These are phyloP conservation scores for Chaenodraco wilsoni DNA, from an alignment of 2,797 vertebrate species.

Conservation along the genomic window DNA sequence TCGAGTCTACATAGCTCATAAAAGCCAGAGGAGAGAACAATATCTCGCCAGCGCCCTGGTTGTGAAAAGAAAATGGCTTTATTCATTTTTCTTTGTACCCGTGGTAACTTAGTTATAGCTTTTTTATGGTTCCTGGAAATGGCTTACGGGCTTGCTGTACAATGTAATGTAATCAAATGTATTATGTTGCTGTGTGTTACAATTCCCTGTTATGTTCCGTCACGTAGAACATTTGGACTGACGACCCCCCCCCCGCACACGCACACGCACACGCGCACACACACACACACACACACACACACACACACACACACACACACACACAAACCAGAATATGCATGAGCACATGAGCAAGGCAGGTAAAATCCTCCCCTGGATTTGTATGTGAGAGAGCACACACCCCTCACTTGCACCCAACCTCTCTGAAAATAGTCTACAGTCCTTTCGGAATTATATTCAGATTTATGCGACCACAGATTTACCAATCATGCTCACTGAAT, in stretches of 20 bases:
- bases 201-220: conserved; percentile 77
- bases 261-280: background rate
- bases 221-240: conserved; percentile 73
- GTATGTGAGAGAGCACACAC: conserved; percentile 38
- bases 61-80: conserved; percentile 81
- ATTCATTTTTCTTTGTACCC: conserved; percentile 78
- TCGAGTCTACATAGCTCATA: conserved; percentile 66
- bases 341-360: conserved; percentile 53
- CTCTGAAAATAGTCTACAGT: conserved; percentile 44
- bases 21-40: conserved; percentile 70
- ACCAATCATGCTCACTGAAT: conserved; percentile 61
- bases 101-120: conserved; percentile 80
- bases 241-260: conserved; percentile 1
- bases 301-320: conserved; percentile 6
- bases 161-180: conserved; percentile 82
- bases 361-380: conserved; percentile 45
- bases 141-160: conserved; percentile 73
- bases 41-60: conserved; percentile 63
- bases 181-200: conserved; percentile 81
- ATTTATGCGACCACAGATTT: conserved; percentile 50
- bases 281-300: background rate
- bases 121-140: conserved; percentile 80
- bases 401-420: conserved; percentile 24
- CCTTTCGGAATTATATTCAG: conserved; percentile 49
- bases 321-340: conserved; percentile 9